Base-by-base conservation (phyloP, 2,888 invertebrate species). In the Heliconius sara region DNA sequence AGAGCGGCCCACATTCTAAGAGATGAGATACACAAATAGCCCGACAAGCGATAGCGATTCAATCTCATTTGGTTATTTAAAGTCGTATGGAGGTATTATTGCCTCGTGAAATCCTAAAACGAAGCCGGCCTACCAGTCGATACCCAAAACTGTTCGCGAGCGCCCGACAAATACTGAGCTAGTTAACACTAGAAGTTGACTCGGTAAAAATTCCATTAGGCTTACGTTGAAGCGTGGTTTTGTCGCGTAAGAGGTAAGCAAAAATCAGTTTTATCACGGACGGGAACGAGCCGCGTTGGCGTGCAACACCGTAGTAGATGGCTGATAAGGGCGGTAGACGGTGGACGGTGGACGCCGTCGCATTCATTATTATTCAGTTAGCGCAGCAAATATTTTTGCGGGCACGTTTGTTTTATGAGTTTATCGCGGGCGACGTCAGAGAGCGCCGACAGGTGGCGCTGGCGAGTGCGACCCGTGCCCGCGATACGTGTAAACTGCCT, bases 401-500 rank as follows among this genome's bases (percentile, higher is more conserved):
- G 85, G 85, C 83, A 79, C 83, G 80, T 83, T 83, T 84, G 83
- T 85, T 85, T 86, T 85, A 85, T 84, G 85, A 83, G 85, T 85
- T 83, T 84, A 84, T 84, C 82, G 84, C 85, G 82, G 77, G 80
- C 81, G 80, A 78, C 83, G 82, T 80, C 80, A 76, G 76, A 78
- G 76, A 76, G 82, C 80, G 71, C 73, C 66, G 80, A 91, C 93
- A 94, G 93, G 92, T 94, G 94, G 92, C 91, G 90, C 87, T 87
- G 86, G 83, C 89, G 90, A 90, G 90, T 39, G 39, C 39, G 39
- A 39, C 39, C 87, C 84, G 88, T 82, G 89, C 88, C 83, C 86
- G 88, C 88, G 91, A 90, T 92, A 90, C 88, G 90, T 90, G 90
- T 91, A 89, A 91, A 91, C 90, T 89, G 89, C 87, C 92, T 88